Percentiles rank a stretch among this genome's conserved stretches.
These are phyloP conservation scores for Pterocles orientalis DNA, from an alignment of 2,113 vertebrate genomes.

Conservation along the genomic window DNA sequence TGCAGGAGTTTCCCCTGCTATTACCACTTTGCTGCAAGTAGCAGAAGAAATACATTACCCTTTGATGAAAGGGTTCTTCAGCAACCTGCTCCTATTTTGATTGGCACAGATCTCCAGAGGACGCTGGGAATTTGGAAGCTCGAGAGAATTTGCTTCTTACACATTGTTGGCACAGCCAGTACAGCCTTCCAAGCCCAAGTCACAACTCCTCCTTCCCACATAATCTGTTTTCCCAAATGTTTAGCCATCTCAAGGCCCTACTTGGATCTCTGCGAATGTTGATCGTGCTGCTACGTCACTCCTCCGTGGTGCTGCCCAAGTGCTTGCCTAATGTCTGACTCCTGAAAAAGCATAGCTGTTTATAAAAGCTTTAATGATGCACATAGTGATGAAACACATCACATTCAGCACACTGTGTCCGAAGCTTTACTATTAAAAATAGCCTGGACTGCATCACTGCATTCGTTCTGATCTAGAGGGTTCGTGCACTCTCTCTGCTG, in stretches of 20 bases:
- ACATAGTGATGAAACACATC: background rate
- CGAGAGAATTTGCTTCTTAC: constrained; percentile 10
- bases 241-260: constrained; percentile 21
- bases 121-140: background rate
- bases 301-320: background rate
- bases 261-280: constrained; percentile 55
- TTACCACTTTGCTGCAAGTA: background rate
- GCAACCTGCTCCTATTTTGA: constrained; percentile 18
- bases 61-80: background rate
- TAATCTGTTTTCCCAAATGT: constrained; percentile 78
- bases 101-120: background rate
- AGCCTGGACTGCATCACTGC: constrained; percentile 17
- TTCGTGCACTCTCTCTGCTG: background rate
- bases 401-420: constrained; percentile 24
- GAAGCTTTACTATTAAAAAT: constrained; percentile 27
- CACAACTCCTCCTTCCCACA: constrained; percentile 57
- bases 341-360: constrained; percentile 37
- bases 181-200: background rate
- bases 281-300: constrained; percentile 63
- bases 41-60: background rate
- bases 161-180: background rate
- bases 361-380: constrained; percentile 47
- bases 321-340: constrained; percentile 17
- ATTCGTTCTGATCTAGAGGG: constrained; percentile 22
- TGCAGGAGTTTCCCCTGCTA: background rate